Base-by-base conservation (phyloP, 2,113 vertebrate genomes). In the Crypturellus undulatus region DNA sequence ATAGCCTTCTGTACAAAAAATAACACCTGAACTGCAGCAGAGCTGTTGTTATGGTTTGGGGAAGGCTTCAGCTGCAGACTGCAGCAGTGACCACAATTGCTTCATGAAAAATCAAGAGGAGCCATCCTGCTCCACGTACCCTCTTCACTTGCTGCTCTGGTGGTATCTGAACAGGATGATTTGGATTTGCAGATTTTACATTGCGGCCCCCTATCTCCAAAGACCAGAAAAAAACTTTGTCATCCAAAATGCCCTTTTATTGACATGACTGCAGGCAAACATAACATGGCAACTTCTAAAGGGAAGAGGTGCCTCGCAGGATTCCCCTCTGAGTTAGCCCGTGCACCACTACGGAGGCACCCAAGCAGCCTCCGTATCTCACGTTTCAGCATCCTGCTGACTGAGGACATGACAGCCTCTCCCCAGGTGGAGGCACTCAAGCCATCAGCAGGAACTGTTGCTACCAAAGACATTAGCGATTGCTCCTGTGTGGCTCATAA, bases 401-500 rank as follows among this genome's bases (percentile, higher is more conserved):
- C 62, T 19, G 40, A 92, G 67, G 78, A 56, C 34, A 79, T 40
- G 10, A 96, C 69, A 89, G 54, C 32, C 75, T 15, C 67, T 84
- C 77, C 83, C 86, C 63, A 72, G 62, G 67, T 36, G 86, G 70
- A 87, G 18, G 21, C 78, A 87, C 42, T 95, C 58, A 87, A 87
- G 70, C 49, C 92, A 90, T 22, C 82, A 90, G 38, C 26, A 52
- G 38, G 38, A 30, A 56, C 36, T 18, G 18, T 56, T 11, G 58
- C 86, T 95, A 79, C 79, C 82, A 79, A 64, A 67, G 30, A 79
- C 56, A 90, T 62, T 62, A 81, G 26, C 22, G 47, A 97, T 81
- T 94, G 83, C 83, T 96, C 95, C 93, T 87, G 12, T 56, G 89
- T 87, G 92, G 92, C 93, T 78, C 93, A 77, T 95, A 96, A 93